Base-by-base conservation (phyloP, 1,140 invertebrate genomes). In the fruit fly (Drosophila melanogaster) region DNA sequence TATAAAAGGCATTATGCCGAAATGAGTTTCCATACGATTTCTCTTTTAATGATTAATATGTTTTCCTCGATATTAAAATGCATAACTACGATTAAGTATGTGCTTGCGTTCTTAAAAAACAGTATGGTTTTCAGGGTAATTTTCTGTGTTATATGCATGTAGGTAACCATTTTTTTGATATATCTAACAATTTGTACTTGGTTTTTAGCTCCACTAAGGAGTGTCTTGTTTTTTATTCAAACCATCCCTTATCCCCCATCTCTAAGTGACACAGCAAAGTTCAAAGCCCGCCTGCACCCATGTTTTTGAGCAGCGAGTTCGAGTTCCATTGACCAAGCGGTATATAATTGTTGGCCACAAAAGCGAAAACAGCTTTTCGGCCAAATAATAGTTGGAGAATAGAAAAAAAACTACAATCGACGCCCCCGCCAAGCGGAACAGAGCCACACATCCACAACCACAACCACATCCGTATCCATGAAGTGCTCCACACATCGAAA, bases 371-470 rank as follows among this genome's bases (percentile, higher is more conserved):
- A 70, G 64, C 80, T 79, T 77, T 74, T 73, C 50, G 15, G 7
- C 7, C 10, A 8, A 24, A 24, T 77, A 78, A 76, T 79, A 78
- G 69, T 77, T 64, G 54, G 66, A 65, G 46, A 74, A 75, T 17
- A 51, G 46, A 24, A 56, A 56, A 56, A 65, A 35, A 30, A 10
- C n/a, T 47, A 61, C 57, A 61, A 72, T n/a, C 46, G 37, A 73
- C 83, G 84, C 83, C 83, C 85, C 72, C 83, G 58, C 64, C 51
- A 77, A 89, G 79, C 79, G 84, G 84, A 87, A 87, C 83, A 64
- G 49, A 57, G 24, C 62, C 11, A 47, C 83, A 64, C 44, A 57
- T 17, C 62, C 11, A 47, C 10, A 22, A 10, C 40, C 40, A 30
- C 30, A 30, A 8, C 35, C 12, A 41, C 6, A 33, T 10, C 15